These are phyloP conservation scores for Acleris cristana DNA, from an alignment of 2,888 invertebrate species.

Conservation along the genomic window DNA sequence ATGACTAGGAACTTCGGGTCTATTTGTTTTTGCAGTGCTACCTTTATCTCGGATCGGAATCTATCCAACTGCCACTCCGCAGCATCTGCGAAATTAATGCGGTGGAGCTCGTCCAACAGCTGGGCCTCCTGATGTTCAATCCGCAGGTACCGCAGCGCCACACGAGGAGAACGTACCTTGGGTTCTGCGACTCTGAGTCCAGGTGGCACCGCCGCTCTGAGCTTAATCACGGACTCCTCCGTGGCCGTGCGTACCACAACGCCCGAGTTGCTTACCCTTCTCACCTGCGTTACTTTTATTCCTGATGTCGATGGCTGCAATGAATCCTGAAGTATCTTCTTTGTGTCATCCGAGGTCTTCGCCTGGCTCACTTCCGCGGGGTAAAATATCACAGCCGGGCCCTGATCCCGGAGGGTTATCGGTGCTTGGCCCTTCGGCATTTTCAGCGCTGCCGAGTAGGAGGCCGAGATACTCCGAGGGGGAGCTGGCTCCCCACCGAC, in stretches of 20 bases:
- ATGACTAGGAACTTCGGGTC: conserved; percentile 9
- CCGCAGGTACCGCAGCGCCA: background rate
- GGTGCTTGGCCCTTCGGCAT: background rate
- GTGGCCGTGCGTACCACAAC: conserved; percentile 34
- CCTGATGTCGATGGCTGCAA: conserved; percentile 14
- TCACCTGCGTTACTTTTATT: conserved; percentile 16
- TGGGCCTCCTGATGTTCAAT: background rate
- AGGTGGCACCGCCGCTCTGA: conserved; percentile 24
- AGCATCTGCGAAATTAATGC: conserved; percentile 26
- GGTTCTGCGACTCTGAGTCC: conserved; percentile 14
- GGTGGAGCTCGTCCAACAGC: conserved; percentile 10
- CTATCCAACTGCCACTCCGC: conserved; percentile 12
- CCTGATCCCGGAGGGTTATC: background rate
- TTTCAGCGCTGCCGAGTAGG: background rate
- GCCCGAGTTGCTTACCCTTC: conserved; percentile 37
- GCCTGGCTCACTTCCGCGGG: conserved; percentile 23
- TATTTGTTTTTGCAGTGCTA: background rate
- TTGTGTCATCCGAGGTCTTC: conserved; percentile 20
- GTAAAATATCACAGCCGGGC: conserved; percentile 36
- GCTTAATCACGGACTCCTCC: background rate
- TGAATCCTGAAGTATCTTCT: background rate
- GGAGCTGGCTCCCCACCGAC: rapidly evolving
- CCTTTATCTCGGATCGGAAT: background rate
- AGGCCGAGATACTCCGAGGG: background rate
- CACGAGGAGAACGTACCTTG: conserved; percentile 22